These are phyloP conservation scores for Zalophus californianus DNA, from an alignment of 2,797 vertebrate species.

Conservation along the genomic window DNA sequence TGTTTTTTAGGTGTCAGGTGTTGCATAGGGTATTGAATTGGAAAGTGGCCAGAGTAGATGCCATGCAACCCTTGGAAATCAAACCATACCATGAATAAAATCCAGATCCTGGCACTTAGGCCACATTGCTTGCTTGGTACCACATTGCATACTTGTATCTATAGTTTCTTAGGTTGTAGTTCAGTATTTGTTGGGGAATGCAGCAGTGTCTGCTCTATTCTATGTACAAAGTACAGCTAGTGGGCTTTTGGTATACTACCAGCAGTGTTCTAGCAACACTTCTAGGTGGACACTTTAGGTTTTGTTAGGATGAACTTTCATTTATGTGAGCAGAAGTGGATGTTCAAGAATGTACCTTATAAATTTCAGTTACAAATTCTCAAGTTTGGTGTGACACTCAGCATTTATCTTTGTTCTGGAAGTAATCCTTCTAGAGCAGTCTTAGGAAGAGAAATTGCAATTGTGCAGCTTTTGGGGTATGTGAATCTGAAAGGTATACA, in stretches of 20 bases:
- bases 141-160: slow-evolving; percentile 76
- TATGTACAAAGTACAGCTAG: slow-evolving; percentile 73
- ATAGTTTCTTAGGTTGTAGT: slow-evolving; percentile 74
- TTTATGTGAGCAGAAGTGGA: slow-evolving; percentile 43
- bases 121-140: slow-evolving; percentile 42
- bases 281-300: background rate
- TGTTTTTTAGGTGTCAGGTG: background rate
- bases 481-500: slow-evolving; percentile 9
- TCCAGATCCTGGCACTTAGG: background rate
- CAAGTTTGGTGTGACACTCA: background rate
- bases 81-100: slow-evolving; percentile 67
- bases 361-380: slow-evolving; percentile 67
- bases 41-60: slow-evolving; percentile 16
- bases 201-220: slow-evolving; percentile 73
- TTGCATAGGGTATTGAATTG: background rate
- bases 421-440: background rate
- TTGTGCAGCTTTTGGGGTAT: background rate
- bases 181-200: slow-evolving; percentile 81
- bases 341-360: slow-evolving; percentile 44
- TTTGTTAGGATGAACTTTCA: slow-evolving; percentile 39
- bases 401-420: slow-evolving; percentile 38
- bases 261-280: background rate
- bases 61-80: background rate
- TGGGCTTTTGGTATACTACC: slow-evolving; percentile 57
- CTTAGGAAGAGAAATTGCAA: slow-evolving; percentile 42